Base-by-base conservation (phyloP, 2,888 invertebrate species). In the Amiota mariae region DNA sequence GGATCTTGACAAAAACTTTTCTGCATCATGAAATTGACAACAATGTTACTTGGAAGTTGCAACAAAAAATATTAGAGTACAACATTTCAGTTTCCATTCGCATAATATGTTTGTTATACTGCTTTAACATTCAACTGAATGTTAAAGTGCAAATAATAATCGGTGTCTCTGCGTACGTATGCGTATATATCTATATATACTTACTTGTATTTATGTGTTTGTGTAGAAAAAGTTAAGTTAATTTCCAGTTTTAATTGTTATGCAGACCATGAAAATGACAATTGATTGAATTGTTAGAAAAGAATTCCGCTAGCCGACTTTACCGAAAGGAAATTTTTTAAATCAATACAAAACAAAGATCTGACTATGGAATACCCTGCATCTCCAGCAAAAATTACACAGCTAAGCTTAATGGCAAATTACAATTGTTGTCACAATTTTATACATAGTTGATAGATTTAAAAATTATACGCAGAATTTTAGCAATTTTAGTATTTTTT, bases 201-300 rank as follows among this genome's bases (percentile, higher is more conserved):
- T 24, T 24, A 6, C 8, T 6, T 36, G 57, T 10, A 9, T 13
- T 8, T 57, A 12, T n/a, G 54, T 51, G 54, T 4, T 1, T 51
- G 54, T n/a, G n/a, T 51, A 11, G 0, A n/a, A 51, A 13, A 12
- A 73, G 76, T 76, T 76, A 74, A n/a, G n/a, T 79, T 73, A 78
- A 76, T 77, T 79, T 77, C 61, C 70, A 71, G 59, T 76, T 64
- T 73, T 76, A 75, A 78, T 76, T 78, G 76, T 75, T 64, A 70
- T 71, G 18, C 67, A 67, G 51, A 67, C 67, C 67, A 49, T 49
- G 15, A 67, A 67, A 67, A 67, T 51, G 73, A 72, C 78, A 79
- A 76, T 78, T 79, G 75, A 75, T 77, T 15, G 57, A 73, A 67
- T 59, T 72, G 67, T n/a, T n/a, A n/a, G n/a, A n/a, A n/a, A n/a